Conservation (phyloP, 2,888 invertebrate species). For the Hipparchia semele region DNA sequence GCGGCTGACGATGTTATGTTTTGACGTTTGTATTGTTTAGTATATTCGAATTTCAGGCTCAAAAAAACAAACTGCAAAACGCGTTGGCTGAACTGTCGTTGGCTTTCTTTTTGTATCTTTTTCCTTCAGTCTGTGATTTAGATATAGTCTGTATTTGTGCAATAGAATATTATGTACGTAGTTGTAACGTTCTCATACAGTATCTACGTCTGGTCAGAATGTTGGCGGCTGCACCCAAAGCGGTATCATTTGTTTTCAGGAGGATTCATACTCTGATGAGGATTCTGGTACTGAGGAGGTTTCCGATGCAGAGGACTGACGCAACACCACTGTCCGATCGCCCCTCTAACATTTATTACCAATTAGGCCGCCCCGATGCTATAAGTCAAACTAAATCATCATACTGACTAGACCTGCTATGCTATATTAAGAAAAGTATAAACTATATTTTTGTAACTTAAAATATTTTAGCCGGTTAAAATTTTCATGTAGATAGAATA, state of each 20-base stretch:
- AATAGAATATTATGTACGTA: neutral
- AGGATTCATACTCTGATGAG: constrained; percentile 79
- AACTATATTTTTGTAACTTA: constrained; percentile 3
- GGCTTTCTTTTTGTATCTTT: neutral
- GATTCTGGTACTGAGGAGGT: constrained; percentile 79
- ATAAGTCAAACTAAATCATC: constrained; percentile 2
- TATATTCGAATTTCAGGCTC: too few relatives aligned
- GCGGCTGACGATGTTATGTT: too few relatives aligned
- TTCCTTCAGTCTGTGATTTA: neutral
- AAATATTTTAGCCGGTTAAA: neutral
- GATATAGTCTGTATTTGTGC: neutral
- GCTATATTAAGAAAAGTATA: neutral
- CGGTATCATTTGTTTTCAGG: constrained; percentile 77
- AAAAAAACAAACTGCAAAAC: too few relatives aligned
- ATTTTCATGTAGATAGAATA: neutral
- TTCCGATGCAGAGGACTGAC: constrained; percentile 77
- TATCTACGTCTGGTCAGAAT: constrained; percentile 67
- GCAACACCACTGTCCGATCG: constrained; percentile 51
- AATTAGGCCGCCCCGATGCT: neutral
- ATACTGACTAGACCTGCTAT: constrained; percentile 10
- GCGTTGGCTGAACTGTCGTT: too few relatives aligned
- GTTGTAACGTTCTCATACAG: constrained; percentile 45
- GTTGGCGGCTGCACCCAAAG: constrained; percentile 61
- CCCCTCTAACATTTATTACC: constrained; percentile 49
- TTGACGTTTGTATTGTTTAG: too few relatives aligned